These are phyloP conservation scores for Caenorhabditis wallacei DNA, from an alignment of 2,888 invertebrate genomes.

Conservation along the genomic window DNA sequence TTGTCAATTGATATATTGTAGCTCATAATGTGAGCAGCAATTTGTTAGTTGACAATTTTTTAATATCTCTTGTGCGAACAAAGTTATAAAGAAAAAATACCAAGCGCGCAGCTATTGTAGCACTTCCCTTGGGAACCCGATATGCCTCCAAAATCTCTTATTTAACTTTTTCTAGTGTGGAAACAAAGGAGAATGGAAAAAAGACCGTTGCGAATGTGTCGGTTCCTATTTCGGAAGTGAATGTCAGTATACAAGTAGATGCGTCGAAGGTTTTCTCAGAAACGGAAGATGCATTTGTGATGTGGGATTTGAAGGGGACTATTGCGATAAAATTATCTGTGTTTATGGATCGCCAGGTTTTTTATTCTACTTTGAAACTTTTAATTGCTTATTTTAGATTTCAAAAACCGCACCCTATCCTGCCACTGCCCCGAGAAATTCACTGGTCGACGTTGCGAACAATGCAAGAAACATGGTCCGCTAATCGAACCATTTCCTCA, in stretches of 20 bases:
- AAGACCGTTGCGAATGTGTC: slow-evolving; percentile 76
- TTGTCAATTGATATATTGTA: too few species aligned
- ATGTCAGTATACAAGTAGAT: slow-evolving; percentile 80
- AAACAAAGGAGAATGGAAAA: slow-evolving; percentile 78
- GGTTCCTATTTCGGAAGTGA: slow-evolving; percentile 79
- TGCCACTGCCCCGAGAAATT: slow-evolving; percentile 78
- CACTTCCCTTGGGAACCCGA: too few species aligned
- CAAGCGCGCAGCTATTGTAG: too few species aligned
- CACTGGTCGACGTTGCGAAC: slow-evolving; percentile 76
- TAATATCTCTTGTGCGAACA: too few species aligned
- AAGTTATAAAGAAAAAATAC: too few species aligned
- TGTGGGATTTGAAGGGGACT: slow-evolving; percentile 79
- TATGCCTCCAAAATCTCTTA: too few species aligned
- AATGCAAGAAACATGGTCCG: slow-evolving; percentile 68
- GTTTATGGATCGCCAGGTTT: slow-evolving; percentile 77
- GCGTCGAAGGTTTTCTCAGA: slow-evolving; percentile 74
- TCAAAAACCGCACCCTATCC: slow-evolving; percentile 68
- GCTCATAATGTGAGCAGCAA: too few species aligned
- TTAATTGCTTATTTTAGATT: slow-evolving; percentile 48
- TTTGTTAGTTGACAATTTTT: too few species aligned
- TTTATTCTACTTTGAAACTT: neutral
- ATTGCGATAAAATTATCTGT: slow-evolving; percentile 79
- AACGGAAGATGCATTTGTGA: slow-evolving; percentile 79
- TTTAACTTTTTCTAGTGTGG: slow-evolving; percentile 79
- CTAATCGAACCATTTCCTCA: slow-evolving; percentile 64